Evolutionary conservation across 2,888 invertebrate species (phyloP).

Genomic region (Habrosyne pyritoides): DNA sequence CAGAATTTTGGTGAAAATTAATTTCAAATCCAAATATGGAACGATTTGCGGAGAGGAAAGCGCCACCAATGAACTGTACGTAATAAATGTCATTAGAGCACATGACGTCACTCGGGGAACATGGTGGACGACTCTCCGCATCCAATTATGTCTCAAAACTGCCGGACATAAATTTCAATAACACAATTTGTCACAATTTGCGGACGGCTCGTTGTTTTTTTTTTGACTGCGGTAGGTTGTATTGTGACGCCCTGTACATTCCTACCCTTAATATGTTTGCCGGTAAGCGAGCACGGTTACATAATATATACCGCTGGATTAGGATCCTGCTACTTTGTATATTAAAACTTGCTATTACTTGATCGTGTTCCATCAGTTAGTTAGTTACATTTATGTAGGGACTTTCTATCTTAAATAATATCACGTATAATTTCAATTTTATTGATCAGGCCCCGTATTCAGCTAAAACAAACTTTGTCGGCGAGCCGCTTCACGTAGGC

Average conservation of each 20-base stretch:
- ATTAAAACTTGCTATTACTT: constrained; percentile 25
- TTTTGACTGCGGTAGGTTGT: constrained; percentile 52
- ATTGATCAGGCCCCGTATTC: too few species aligned
- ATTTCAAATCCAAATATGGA: constrained; percentile 43
- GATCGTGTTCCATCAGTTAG: too few species aligned
- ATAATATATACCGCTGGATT: constrained; percentile 32
- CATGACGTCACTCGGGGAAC: constrained; percentile 69
- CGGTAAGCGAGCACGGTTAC: constrained; percentile 21
- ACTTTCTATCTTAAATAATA: too few species aligned
- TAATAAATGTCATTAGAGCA: constrained; percentile 77
- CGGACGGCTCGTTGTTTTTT: constrained; percentile 63
- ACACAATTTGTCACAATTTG: constrained; percentile 77
- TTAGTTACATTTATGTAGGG: too few species aligned
- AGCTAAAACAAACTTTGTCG: too few species aligned
- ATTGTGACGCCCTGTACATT: constrained; percentile 39
- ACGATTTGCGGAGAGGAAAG: constrained; percentile 54
- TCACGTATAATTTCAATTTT: too few species aligned
- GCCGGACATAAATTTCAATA: constrained; percentile 78
- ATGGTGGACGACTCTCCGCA: constrained; percentile 66
- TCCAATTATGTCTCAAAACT: constrained; percentile 78
- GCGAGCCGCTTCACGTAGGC: too few species aligned
- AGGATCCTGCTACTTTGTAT: constrained; percentile 35
- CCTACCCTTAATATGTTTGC: constrained; percentile 30
- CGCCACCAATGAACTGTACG: constrained; percentile 71
- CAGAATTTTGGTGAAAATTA: constrained; percentile 48